Base-by-base conservation (phyloP, 2,797 vertebrate genomes). In the Neosalanx taihuensis region DNA sequence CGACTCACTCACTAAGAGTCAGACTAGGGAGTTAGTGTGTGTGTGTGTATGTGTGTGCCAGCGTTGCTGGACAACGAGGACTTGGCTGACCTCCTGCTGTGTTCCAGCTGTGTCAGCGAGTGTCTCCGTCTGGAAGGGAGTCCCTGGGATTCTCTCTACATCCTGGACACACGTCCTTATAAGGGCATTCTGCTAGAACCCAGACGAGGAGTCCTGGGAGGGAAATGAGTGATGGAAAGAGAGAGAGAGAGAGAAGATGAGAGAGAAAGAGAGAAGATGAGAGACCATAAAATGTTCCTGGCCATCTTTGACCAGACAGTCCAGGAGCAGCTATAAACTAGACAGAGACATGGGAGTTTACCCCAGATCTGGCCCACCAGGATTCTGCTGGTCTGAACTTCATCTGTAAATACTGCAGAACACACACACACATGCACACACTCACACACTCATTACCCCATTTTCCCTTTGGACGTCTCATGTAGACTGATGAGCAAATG, bases 11-110 rank as follows among this genome's bases (percentile, higher is more conserved):
- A 46, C 41, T 46, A 12, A 33, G 51, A 56, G 18, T 56, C 51
- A 6, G 7, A 46, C 17, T n/a, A 56, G 4, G 51, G 62, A 33
- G 33, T 35, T 15, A n/a, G 31, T 64, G 63, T 64, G n/a, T 46
- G 63, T 73, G 37, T 67, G 71, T 68, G 72, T 41, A 61, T 58
- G 66, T 62, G 72, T 72, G 76, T 61, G 60, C 15, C 17, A 6
- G 5, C 17, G 18, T 56, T 17, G 51, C 17, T 56, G 51, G 51
- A 56, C 15, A n/a, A n/a, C 18, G 51, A n/a, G 51, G 4, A 56
- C 18, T 56, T 56, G 23, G 18, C 57, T 59, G 57, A 59, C 57
- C 57, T 59, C 18, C 20, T 18, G 57, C 57, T 59, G 18, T 23
- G 2, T 23, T 20, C 18, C 23, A 59, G n/a, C 53, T 57, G 57